Conservation (phyloP, 2,797 vertebrate genomes). For the Pagetopsis macropterus region DNA sequence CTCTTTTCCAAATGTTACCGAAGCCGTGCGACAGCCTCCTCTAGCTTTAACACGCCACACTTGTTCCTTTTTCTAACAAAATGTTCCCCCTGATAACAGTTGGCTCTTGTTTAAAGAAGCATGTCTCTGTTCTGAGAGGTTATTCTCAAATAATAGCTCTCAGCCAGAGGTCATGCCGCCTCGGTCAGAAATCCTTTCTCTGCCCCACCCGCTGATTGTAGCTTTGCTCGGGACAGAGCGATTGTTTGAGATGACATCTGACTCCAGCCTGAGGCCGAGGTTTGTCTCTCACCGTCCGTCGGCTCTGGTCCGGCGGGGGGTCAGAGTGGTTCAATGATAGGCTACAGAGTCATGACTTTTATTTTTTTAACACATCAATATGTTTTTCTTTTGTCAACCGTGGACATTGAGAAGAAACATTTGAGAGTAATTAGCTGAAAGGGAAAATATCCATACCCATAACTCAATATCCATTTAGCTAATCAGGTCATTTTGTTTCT, state of each 20-base stretch:
- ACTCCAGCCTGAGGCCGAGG: slow-evolving; percentile 39
- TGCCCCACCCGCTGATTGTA: slow-evolving; percentile 16
- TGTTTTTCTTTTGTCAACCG: slow-evolving; percentile 14
- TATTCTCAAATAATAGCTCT: slow-evolving; percentile 28
- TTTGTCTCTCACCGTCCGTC: slow-evolving; percentile 36
- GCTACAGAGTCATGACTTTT: slow-evolving; percentile 6
- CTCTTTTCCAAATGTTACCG: background rate
- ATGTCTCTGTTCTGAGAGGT: slow-evolving; percentile 7
- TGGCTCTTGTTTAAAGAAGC: slow-evolving; percentile 10
- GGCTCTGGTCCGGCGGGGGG: slow-evolving; percentile 3
- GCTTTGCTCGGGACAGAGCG: slow-evolving; percentile 11
- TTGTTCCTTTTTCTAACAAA: slow-evolving; percentile 16
- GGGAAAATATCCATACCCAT: background rate
- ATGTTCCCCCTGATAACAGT: background rate
- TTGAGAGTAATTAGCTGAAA: slow-evolving; percentile 9
- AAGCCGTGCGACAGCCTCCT: background rate
- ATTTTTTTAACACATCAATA: slow-evolving; percentile 10
- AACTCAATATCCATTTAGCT: background rate
- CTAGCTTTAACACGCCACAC: background rate
- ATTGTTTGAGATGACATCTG: slow-evolving; percentile 33
- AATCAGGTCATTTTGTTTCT: slow-evolving; percentile 23
- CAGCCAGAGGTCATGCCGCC: slow-evolving; percentile 15
- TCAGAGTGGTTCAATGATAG: slow-evolving; percentile 19
- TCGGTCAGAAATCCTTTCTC: slow-evolving; percentile 14
- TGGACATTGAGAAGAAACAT: background rate